phyloP scores from a whole-genome alignment of 53 echinoderm and acorn worm genomes.

The Echinometra lucunter region DNA sequence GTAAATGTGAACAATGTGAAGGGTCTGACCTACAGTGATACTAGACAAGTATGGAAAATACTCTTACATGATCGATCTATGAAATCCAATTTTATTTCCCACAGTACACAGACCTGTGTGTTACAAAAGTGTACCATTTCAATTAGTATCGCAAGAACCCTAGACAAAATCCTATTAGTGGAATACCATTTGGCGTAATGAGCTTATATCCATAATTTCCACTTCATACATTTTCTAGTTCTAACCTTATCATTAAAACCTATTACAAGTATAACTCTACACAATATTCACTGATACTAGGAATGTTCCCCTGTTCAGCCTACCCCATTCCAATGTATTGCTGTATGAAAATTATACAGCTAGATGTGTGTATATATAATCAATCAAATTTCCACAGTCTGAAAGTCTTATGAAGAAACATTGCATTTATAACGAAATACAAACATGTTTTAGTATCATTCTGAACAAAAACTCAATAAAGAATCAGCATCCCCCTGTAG shows the following conservation, averaged over 20 bases:
- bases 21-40: background rate
- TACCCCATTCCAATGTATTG: too few species aligned
- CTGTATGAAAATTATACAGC: too few species aligned
- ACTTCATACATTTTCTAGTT: conserved; percentile 1
- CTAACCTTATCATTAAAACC: background rate
- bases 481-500: too few species aligned
- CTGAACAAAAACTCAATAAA: too few species aligned
- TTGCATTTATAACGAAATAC: too few species aligned
- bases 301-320: too few species aligned
- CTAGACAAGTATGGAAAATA: background rate
- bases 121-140: background rate
- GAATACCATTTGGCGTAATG: background rate
- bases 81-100: background rate
- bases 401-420: too few species aligned
- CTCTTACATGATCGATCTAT: background rate
- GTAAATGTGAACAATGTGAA: background rate
- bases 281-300: background rate
- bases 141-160: background rate
- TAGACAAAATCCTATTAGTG: background rate
- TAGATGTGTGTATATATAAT: too few species aligned
- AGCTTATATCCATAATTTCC: conserved; percentile 11
- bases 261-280: background rate
- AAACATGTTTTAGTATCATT: too few species aligned
- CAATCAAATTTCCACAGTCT: too few species aligned
- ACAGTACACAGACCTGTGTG: background rate